These are phyloP conservation scores for Parelbella ahira DNA, from an alignment of 2,888 invertebrate genomes.

Conservation along the genomic window DNA sequence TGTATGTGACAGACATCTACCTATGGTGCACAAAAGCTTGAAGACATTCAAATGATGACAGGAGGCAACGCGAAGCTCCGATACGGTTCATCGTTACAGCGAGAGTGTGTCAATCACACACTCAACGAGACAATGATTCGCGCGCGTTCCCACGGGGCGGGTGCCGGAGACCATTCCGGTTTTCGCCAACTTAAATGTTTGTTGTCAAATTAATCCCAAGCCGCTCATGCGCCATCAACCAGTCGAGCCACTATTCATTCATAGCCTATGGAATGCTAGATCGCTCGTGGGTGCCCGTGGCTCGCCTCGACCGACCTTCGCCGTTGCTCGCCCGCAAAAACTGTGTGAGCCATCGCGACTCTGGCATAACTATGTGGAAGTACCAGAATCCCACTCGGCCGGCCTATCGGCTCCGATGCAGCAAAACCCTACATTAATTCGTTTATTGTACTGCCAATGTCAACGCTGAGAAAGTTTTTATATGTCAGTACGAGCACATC, in stretches of 20 bases:
- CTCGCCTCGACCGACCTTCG: constrained; percentile 57
- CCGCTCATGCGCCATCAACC: constrained; percentile 67
- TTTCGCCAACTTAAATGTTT: constrained; percentile 75
- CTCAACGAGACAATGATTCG: constrained; percentile 63
- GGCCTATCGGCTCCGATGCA: constrained; percentile 39
- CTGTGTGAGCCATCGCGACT: constrained; percentile 43
- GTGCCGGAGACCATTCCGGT: constrained; percentile 67
- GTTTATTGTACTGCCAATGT: constrained; percentile 29
- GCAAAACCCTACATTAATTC: constrained; percentile 43
- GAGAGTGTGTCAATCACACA: constrained; percentile 42
- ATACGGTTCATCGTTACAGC: constrained; percentile 29
- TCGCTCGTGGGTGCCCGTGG: constrained; percentile 68
- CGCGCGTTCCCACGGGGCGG: constrained; percentile 60
- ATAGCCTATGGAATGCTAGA: constrained; percentile 77
- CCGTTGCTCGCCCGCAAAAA: constrained; percentile 34
- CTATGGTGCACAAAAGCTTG: too few relatives aligned
- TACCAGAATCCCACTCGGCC: constrained; percentile 39
- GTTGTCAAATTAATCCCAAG: constrained; percentile 79
- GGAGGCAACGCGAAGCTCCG: too few relatives aligned
- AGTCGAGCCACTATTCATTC: constrained; percentile 77
- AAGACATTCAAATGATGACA: too few relatives aligned
- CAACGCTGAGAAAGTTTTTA: constrained; percentile 34
- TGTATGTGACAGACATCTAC: too few relatives aligned
- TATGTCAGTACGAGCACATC: constrained; percentile 28
- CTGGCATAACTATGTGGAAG: constrained; percentile 56